Percentiles rank a stretch among this genome's conserved stretches.
Conservation (phyloP, 1,140 invertebrate species). For the Dreissena rostriformis region DNA sequence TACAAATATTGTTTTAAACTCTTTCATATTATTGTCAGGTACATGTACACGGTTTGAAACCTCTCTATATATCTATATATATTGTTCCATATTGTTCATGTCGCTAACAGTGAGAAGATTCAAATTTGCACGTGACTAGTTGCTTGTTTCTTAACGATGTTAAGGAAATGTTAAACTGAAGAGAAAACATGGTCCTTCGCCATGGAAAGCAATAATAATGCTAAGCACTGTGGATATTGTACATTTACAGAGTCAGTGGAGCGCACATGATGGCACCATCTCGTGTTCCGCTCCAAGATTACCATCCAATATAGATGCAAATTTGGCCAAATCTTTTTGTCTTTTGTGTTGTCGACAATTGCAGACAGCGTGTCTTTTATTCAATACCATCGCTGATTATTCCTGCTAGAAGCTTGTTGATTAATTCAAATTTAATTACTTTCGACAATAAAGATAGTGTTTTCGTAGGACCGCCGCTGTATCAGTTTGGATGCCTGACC, state of each 20-base stretch:
- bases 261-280: conserved; percentile 33
- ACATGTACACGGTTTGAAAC: too few species aligned
- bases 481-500: neutral
- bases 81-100: too few species aligned
- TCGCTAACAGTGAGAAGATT: too few species aligned
- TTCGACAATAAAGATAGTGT: conserved; percentile 57
- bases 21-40: too few species aligned
- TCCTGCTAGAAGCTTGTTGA: conserved; percentile 56
- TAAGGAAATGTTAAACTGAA: too few species aligned
- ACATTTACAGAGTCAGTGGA: conserved; percentile 14
- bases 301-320: conserved; percentile 58
- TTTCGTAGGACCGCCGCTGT: neutral
- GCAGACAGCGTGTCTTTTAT: conserved; percentile 54
- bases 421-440: conserved; percentile 63
- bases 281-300: conserved; percentile 30
- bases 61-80: too few species aligned
- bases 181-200: too few species aligned
- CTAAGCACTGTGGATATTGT: too few species aligned
- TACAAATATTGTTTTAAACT: too few species aligned
- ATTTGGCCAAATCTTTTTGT: conserved; percentile 48
- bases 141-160: too few species aligned
- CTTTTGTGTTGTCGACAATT: conserved; percentile 53
- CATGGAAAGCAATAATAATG: too few species aligned
- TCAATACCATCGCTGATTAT: conserved; percentile 58
- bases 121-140: too few species aligned